Evolutionary conservation across 2,113 vertebrate species (phyloP).

Genomic region (Zonotrichia leucophrys): DNA sequence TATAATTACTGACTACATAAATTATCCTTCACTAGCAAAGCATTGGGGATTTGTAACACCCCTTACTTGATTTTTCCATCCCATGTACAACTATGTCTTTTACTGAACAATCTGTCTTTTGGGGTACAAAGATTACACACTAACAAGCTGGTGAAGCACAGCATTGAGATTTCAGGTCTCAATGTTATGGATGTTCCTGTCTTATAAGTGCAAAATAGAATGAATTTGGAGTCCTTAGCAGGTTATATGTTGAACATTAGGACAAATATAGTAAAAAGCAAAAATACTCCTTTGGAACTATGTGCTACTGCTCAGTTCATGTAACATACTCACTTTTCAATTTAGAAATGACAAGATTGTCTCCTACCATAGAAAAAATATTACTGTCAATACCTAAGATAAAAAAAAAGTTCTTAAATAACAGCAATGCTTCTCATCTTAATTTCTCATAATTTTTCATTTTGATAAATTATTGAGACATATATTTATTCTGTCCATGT

Average conservation of each 20-base stretch:
- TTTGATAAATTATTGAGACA: not conserved
- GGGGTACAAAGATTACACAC: not conserved
- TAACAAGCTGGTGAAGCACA: not conserved
- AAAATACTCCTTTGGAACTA: not conserved
- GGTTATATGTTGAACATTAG: not conserved
- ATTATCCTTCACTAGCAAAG: not conserved
- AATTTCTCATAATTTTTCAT: not conserved
- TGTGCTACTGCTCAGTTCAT: not conserved
- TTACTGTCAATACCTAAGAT: not conserved
- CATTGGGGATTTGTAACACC: not conserved
- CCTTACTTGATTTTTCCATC: not conserved
- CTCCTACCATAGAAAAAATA: not conserved
- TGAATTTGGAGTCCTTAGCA: not conserved
- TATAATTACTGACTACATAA: constrained; percentile 10
- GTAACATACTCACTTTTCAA: not conserved
- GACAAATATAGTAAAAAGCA: not conserved
- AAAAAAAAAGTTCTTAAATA: not conserved
- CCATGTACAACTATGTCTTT: not conserved
- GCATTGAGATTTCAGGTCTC: not conserved
- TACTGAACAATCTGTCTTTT: not conserved
- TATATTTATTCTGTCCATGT: not conserved
- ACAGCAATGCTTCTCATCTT: not conserved
- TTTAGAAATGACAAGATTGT: not conserved
- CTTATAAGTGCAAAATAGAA: not conserved
- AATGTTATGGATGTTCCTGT: not conserved